These are phyloP conservation scores for Rhabdornis inornatus DNA, from an alignment of 2,113 vertebrate species.

Conservation along the genomic window DNA sequence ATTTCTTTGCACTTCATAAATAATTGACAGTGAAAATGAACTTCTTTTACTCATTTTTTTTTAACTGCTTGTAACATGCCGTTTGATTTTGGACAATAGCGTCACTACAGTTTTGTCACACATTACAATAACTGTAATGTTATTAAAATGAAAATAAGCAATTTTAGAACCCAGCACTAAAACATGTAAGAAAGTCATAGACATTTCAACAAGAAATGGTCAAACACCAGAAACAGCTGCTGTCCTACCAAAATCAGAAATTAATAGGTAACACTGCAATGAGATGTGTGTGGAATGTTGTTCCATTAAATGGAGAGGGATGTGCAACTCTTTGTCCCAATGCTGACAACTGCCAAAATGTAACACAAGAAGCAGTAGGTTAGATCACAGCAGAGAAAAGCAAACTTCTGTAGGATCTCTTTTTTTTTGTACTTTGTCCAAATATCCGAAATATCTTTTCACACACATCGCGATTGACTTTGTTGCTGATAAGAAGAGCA, in stretches of 20 bases:
- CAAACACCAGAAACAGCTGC: neutral
- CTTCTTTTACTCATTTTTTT: neutral
- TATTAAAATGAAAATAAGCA: neutral
- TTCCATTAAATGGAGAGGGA: neutral
- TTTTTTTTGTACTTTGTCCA: neutral
- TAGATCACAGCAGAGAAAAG: neutral
- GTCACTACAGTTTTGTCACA: neutral
- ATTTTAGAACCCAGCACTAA: neutral
- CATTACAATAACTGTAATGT: neutral
- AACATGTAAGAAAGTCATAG: neutral
- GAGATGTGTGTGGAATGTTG: neutral
- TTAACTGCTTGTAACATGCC: neutral
- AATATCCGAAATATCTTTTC: neutral
- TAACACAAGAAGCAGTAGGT: neutral
- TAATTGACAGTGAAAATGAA: neutral
- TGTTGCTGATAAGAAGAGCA: neutral
- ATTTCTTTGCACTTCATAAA: neutral
- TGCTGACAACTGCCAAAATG: neutral
- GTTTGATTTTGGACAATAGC: neutral
- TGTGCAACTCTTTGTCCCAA: neutral
- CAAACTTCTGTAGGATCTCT: neutral
- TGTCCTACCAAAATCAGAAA: neutral
- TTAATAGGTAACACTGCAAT: rapidly evolving
- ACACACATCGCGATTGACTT: neutral
- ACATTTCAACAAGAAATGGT: neutral